A percentile compares a stretch with the other conserved stretches of the same genome.
These are phyloP conservation scores for Canis aureus DNA, from an alignment of 2,113 vertebrate species.

Conservation along the genomic window DNA sequence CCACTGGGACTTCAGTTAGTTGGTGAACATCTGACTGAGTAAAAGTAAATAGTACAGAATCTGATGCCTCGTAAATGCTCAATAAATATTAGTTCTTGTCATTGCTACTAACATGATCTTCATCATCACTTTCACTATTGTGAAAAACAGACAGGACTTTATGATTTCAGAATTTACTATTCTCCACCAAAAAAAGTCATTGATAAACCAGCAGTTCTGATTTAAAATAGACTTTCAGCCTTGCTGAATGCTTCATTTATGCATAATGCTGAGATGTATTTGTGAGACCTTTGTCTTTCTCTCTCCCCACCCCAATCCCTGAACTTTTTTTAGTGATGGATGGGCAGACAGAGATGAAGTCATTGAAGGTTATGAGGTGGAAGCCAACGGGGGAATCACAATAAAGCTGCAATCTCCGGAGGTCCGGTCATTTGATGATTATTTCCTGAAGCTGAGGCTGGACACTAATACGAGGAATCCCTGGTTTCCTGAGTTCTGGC, in stretches of 20 bases:
- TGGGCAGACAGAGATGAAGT: slow-evolving; percentile 99
- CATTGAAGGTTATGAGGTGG: slow-evolving; percentile 97
- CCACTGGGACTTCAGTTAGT: neutral
- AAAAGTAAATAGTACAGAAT: neutral
- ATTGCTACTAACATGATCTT: neutral
- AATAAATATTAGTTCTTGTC: neutral
- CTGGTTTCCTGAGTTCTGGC: slow-evolving; percentile 99
- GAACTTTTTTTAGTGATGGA: slow-evolving; percentile 92
- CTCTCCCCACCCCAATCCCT: slow-evolving; percentile 32
- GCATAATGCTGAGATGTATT: slow-evolving; percentile 24
- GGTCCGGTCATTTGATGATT: slow-evolving; percentile 96
- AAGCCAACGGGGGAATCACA: slow-evolving; percentile 98
- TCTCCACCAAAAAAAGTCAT: neutral
- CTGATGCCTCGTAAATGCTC: neutral
- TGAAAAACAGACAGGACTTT: neutral
- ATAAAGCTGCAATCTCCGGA: slow-evolving; percentile 97
- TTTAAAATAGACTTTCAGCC: neutral
- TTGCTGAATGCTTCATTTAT: slow-evolving; percentile 32
- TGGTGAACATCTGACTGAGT: neutral
- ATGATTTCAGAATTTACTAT: neutral
- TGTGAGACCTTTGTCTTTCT: slow-evolving; percentile 73
- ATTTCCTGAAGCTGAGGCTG: slow-evolving; percentile 96
- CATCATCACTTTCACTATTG: neutral
- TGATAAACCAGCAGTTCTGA: neutral
- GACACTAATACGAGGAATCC: slow-evolving; percentile 97